These are phyloP conservation scores for Amblyopsis rosae DNA, from an alignment of 2,113 vertebrate species.

Conservation along the genomic window DNA sequence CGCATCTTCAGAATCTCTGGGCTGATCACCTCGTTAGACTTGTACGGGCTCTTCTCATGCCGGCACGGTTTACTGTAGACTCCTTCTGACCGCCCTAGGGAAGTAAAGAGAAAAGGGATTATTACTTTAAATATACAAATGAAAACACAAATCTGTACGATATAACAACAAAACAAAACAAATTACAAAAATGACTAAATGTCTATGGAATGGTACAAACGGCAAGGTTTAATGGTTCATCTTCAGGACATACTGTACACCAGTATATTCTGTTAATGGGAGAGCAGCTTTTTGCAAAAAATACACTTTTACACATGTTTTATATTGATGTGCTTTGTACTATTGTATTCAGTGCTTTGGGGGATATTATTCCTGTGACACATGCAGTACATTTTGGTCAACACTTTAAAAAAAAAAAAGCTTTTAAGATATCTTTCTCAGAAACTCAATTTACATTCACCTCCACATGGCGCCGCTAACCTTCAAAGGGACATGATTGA, in stretches of 20 bases:
- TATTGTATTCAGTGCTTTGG: too few relatives aligned
- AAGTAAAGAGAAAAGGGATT: not conserved
- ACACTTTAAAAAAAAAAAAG: not conserved
- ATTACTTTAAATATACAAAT: not conserved
- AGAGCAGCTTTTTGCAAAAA: too few relatives aligned
- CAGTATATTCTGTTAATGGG: too few relatives aligned
- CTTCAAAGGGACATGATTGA: conserved; percentile 33
- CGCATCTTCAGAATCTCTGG: conserved; percentile 97
- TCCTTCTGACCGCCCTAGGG: conserved; percentile 70
- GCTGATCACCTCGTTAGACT: conserved; percentile 94
- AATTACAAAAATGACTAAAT: too few relatives aligned
- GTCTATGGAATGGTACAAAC: too few relatives aligned
- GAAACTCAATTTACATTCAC: not conserved
- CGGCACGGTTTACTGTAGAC: conserved; percentile 73
- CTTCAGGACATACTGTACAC: too few relatives aligned
- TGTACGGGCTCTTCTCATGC: conserved; percentile 86
- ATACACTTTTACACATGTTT: too few relatives aligned
- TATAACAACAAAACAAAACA: too few relatives aligned
- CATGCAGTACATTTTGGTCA: not conserved
- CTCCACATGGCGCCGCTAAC: conserved; percentile 62
- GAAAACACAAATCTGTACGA: too few relatives aligned
- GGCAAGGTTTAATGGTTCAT: too few relatives aligned
- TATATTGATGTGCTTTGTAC: too few relatives aligned
- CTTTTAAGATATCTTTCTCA: not conserved
- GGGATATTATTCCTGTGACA: too few relatives aligned